phyloP scores from a whole-genome alignment of 2,113 vertebrate species.

The Arothron firmamentum region DNA sequence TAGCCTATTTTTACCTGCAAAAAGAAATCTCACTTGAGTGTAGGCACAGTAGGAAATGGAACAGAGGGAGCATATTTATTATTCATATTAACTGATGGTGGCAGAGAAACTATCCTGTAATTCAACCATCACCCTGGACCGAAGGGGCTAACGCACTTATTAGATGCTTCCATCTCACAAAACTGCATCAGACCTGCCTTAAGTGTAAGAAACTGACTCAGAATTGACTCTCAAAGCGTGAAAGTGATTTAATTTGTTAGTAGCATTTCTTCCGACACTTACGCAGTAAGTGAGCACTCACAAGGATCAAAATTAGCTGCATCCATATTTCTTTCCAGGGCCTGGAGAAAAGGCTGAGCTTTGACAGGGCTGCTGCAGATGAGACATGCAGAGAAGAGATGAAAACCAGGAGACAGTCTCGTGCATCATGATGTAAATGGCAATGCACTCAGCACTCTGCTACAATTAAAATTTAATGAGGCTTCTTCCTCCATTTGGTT shows the following conservation, averaged over 20 bases:
- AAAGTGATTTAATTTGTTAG: too few species aligned
- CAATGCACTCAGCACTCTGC: constrained; percentile 50
- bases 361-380: constrained; percentile 9
- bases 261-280: background rate
- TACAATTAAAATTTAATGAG: constrained; percentile 72
- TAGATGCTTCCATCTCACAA: constrained; percentile 31
- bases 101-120: constrained; percentile 72
- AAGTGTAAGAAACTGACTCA: too few species aligned
- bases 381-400: constrained; percentile 9
- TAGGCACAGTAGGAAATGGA: constrained; percentile 41
- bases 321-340: background rate
- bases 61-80: constrained; percentile 66
- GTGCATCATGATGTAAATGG: constrained; percentile 54
- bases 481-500: constrained; percentile 41
- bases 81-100: constrained; percentile 79
- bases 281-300: background rate
- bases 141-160: constrained; percentile 44
- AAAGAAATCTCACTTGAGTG: constrained; percentile 27
- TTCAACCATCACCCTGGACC: constrained; percentile 62
- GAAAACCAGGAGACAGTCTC: constrained; percentile 50
- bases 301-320: background rate
- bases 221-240: too few species aligned
- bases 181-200: too few species aligned
- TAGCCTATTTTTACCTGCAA: constrained; percentile 9
- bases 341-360: background rate